Percentiles rank a stretch among this genome's conserved stretches.
Evolutionary conservation across 2,113 vertebrate genomes (phyloP).

Genomic region (Esox niger): DNA sequence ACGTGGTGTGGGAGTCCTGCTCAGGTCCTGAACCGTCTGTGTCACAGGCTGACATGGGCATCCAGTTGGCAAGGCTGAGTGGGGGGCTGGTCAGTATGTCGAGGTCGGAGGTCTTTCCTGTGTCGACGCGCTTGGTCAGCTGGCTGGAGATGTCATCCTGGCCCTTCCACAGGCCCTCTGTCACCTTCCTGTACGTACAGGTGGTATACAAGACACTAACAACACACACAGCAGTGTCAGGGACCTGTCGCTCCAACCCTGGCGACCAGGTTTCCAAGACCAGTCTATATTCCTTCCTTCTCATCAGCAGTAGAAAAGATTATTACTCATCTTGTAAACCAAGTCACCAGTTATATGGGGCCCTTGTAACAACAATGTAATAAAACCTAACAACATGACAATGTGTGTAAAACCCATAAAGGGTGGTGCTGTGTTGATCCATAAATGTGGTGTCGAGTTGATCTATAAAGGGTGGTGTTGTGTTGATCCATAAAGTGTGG

Average conservation of each 20-base stretch:
- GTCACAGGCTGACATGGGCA: conserved; percentile 44
- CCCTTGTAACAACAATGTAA: too few relatives aligned
- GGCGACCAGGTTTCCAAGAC: neutral
- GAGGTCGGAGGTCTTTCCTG: conserved; percentile 78
- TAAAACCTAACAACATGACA: too few relatives aligned
- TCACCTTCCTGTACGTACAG: conserved; percentile 78
- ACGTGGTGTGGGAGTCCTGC: conserved; percentile 67
- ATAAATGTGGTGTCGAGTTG: too few relatives aligned
- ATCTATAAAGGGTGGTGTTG: too few relatives aligned
- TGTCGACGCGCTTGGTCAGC: conserved; percentile 81
- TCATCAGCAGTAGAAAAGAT: too few relatives aligned
- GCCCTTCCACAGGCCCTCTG: conserved; percentile 82
- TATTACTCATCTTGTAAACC: too few relatives aligned
- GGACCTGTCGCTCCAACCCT: neutral
- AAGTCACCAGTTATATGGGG: too few relatives aligned
- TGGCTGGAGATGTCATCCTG: conserved; percentile 77
- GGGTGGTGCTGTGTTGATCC: too few relatives aligned
- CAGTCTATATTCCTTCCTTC: neutral
- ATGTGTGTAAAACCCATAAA: too few relatives aligned
- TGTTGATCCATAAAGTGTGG: too few relatives aligned
- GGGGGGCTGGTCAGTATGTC: conserved; percentile 87
- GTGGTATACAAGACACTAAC: conserved; percentile 44
- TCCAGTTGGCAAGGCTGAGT: conserved; percentile 75
- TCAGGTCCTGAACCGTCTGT: conserved; percentile 55
- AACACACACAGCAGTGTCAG: conserved; percentile 38